Percentiles rank a stretch among this genome's conserved stretches.
Conservation (phyloP, 2,888 invertebrate genomes). For the Steromphala cineraria region DNA sequence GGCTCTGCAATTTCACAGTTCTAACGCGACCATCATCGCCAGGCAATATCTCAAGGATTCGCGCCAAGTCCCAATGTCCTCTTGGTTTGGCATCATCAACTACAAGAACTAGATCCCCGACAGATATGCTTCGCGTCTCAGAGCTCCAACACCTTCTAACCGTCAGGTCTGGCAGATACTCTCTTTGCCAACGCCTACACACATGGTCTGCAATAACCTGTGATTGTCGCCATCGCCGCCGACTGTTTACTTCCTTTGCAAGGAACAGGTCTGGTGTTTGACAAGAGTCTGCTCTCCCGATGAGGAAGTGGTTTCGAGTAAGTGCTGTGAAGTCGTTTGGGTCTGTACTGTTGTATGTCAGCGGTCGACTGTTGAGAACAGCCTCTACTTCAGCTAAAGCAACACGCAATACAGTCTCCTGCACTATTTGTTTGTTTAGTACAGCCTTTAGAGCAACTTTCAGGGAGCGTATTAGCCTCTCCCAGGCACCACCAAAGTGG, state of each 20-base stretch:
- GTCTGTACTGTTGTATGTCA: constrained; percentile 27
- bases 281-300: not conserved
- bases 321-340: constrained; percentile 21
- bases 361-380: constrained; percentile 27
- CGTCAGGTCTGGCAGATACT: no score
- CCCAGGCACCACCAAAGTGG: constrained; percentile 71
- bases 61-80: no score
- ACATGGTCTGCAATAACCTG: no score
- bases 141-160: no score
- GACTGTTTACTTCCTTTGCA: constrained; percentile 15
- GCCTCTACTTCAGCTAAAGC: constrained; percentile 26
- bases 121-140: no score
- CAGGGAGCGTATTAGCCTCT: constrained; percentile 66
- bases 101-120: no score
- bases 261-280: not conserved
- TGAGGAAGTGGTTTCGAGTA: constrained; percentile 28
- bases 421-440: not conserved
- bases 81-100: no score
- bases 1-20: no score
- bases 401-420: not conserved
- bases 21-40: no score
- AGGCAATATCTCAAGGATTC: no score
- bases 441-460: constrained; percentile 44
- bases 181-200: no score
- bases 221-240: constrained; percentile 18